Evolutionary conservation across 2,113 vertebrate genomes (phyloP), one percentile per base, ranked within the genome.

Genomic region (Corythoichthys intestinalis): DNA sequence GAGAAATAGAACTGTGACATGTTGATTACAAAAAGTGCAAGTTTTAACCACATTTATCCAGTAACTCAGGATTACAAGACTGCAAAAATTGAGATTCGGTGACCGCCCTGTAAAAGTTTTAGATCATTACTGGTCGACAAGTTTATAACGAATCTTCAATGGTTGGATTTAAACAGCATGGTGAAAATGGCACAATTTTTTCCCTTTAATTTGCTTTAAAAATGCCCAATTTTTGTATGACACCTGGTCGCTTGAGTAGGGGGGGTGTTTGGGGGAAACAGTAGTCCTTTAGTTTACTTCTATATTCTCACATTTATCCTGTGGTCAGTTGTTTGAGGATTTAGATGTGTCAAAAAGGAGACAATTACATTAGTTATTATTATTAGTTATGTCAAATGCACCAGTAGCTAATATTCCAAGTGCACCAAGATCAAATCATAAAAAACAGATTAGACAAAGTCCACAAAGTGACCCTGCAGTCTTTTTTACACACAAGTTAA

Each of bases 401-500:
- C 5, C 34, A 35, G 34, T 35, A 57, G 56, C 34, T 37, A 57
- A 37, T 57, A 57, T 57, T 57, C 12, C 34, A 58, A 35, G 34
- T 6, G 34, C 35, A 58, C 13, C 11, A 5, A 47, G 39, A 63
- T 63, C 60, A 63, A 63, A 63, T 62, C 39, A 62, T 62, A 46
- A 63, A 28, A 63, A 47, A 28, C 41, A 34, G 61, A 63, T 46
- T 44, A 14, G 41, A 47, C 61, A 47, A 28, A 63, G 41, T 47
- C 41, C 44, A 63, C 61, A 63, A 47, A 63, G 61, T 47, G 41
- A 48, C 61, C 12, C 20, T 46, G 53, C 56, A 58, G 41, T 47
- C 41, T 46, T 47, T 38, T 38, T 38, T 62, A 14, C 44, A 47
- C 61, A 47, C 44, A 13, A 28, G 44, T 63, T 47, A 63, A 47